Evolutionary conservation across 2,113 vertebrate genomes (phyloP).

Genomic region (Grammomys dolichurus): DNA sequence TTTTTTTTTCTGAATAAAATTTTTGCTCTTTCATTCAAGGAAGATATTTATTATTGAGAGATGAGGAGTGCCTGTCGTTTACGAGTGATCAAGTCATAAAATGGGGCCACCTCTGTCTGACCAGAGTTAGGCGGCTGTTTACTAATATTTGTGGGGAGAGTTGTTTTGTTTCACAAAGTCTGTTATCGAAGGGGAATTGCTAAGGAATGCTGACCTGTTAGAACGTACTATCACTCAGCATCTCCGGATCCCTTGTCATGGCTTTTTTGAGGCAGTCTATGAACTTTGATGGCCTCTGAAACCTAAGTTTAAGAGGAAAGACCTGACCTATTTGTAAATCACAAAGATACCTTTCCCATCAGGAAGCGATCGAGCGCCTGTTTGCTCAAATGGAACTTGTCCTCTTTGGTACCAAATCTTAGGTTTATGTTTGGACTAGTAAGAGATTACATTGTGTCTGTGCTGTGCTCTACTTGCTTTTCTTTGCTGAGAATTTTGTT

Average conservation of each 20-base stretch:
- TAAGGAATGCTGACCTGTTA: slow-evolving; percentile 29
- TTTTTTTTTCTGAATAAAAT: slow-evolving; percentile 51
- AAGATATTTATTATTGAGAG: slow-evolving; percentile 47
- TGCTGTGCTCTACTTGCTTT: slow-evolving; percentile 9
- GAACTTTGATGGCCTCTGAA: slow-evolving; percentile 24
- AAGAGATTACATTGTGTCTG: slow-evolving; percentile 11
- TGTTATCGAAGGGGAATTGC: slow-evolving; percentile 17
- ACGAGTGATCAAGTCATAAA: slow-evolving; percentile 32
- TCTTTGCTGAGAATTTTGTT: slow-evolving; percentile 45
- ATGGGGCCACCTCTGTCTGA: slow-evolving; percentile 16
- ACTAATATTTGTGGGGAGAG: not conserved
- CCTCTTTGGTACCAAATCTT: slow-evolving; percentile 18
- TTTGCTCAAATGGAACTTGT: slow-evolving; percentile 50
- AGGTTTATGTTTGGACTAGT: slow-evolving; percentile 38
- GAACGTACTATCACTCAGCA: not conserved
- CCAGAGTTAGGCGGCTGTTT: not conserved
- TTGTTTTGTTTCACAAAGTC: slow-evolving; percentile 40
- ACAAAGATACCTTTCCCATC: not conserved
- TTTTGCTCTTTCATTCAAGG: not conserved
- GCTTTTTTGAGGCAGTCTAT: slow-evolving; percentile 21
- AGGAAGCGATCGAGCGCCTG: slow-evolving; percentile 16
- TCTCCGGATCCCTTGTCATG: slow-evolving; percentile 10
- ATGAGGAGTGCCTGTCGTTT: not conserved
- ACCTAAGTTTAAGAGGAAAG: slow-evolving; percentile 11
- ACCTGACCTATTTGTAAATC: slow-evolving; percentile 44